phyloP scores from a whole-genome alignment of 2,113 vertebrate genomes.

The Odontophorus gujanensis region DNA sequence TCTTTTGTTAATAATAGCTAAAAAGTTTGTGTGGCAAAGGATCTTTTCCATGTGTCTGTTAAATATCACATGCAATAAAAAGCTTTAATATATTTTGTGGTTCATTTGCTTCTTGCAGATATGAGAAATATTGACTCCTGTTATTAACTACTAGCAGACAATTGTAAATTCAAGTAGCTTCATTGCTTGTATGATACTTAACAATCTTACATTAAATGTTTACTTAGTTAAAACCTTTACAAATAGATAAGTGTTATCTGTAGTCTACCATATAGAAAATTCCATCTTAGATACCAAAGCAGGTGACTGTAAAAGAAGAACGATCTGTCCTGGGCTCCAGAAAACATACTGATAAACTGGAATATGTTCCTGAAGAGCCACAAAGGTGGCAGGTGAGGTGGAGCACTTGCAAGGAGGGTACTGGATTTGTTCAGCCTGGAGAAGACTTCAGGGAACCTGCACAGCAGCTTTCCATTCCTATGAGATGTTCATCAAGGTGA shows the following conservation, averaged over 20 bases:
- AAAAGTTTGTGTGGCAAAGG: background rate
- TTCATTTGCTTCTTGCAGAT: slow-evolving; percentile 1
- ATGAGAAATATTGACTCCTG: background rate
- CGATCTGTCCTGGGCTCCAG: background rate
- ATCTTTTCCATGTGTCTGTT: slow-evolving; percentile 14
- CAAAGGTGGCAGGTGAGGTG: background rate
- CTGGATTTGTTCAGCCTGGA: background rate
- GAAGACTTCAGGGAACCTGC: background rate
- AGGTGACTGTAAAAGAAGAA: background rate
- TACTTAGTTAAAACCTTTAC: background rate
- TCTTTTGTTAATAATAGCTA: background rate
- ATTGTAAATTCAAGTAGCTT: background rate
- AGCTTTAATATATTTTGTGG: background rate
- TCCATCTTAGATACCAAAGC: background rate
- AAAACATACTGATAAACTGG: background rate
- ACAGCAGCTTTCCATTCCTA: rapidly evolving
- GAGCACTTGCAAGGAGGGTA: background rate
- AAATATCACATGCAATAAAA: background rate
- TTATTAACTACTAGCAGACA: background rate
- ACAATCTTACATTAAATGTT: background rate
- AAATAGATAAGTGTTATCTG: background rate
- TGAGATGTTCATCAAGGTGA: background rate
- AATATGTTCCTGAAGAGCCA: background rate
- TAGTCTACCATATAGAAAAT: background rate
- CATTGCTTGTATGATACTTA: background rate